Conservation (phyloP, 1,140 invertebrate genomes). For the Lasaia peninsularis region DNA sequence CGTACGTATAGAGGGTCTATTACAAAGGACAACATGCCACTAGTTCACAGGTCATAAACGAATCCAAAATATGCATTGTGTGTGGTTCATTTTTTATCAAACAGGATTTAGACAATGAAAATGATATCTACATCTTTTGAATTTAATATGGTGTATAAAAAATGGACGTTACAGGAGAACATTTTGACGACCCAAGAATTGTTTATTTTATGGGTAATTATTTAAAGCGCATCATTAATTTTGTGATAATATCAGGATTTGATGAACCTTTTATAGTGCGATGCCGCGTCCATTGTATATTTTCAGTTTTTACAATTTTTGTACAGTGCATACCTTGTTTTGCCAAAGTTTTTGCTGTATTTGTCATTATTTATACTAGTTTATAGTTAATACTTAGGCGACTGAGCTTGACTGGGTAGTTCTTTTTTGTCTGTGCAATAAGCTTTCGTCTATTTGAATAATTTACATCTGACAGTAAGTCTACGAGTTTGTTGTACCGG, state of each 20-base stretch:
- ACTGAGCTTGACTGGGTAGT: too few relatives aligned
- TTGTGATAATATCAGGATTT: constrained; percentile 49
- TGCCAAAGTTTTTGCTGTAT: too few relatives aligned
- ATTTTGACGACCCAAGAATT: constrained; percentile 36
- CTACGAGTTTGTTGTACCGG: too few relatives aligned
- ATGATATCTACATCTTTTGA: constrained; percentile 43
- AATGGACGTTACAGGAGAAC: constrained; percentile 43
- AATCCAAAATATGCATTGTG: constrained; percentile 72
- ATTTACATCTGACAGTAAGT: too few relatives aligned
- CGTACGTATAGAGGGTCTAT: constrained; percentile 37
- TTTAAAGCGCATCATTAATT: constrained; percentile 61
- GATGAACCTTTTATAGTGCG: constrained; percentile 15
- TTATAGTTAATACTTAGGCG: too few relatives aligned
- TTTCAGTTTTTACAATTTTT: too few relatives aligned
- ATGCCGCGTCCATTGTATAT: neutral
- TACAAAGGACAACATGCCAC: constrained; percentile 54
- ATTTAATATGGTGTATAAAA: constrained; percentile 48
- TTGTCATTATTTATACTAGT: too few relatives aligned
- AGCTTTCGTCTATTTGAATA: too few relatives aligned
- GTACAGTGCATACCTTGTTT: too few relatives aligned
- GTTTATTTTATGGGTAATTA: constrained; percentile 43
- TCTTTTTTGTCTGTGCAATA: too few relatives aligned
- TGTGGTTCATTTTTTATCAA: constrained; percentile 35
- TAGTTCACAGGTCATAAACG: constrained; percentile 67
- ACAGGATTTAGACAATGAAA: constrained; percentile 54